A percentile compares a stretch with the other conserved stretches of the same genome.
Conservation (phyloP, 2,113 vertebrate genomes). For the Indicator indicator region DNA sequence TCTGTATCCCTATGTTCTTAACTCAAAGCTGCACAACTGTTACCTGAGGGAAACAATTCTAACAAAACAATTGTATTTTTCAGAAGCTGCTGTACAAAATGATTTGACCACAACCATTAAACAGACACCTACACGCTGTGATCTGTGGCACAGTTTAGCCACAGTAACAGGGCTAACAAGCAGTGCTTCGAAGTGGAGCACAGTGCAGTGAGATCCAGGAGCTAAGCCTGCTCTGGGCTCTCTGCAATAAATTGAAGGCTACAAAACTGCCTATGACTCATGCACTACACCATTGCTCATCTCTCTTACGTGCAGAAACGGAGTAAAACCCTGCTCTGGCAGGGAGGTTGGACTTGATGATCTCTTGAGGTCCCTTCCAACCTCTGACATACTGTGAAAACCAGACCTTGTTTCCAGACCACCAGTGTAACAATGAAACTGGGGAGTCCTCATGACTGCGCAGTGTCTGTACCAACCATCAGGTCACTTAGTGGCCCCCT, state of each 20-base stretch:
- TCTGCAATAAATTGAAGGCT: neutral
- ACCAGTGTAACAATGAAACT: neutral
- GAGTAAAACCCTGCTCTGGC: neutral
- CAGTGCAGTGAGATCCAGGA: fast-evolving
- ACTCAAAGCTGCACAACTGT: neutral
- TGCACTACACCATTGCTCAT: neutral
- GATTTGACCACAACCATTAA: neutral
- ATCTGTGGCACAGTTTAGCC: neutral
- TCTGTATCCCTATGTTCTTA: neutral
- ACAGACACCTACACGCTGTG: neutral
- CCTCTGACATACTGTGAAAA: no score
- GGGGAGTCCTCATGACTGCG: neutral
- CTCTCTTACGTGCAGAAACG: neutral
- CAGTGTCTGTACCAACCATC: neutral
- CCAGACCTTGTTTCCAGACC: neutral
- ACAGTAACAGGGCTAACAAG: neutral
- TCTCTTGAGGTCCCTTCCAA: no score
- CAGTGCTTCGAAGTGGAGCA: neutral
- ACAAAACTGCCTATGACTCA: neutral
- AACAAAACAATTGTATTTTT: neutral
- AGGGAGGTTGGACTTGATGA: no score
- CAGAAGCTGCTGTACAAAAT: neutral
- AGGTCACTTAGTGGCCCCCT: neutral
- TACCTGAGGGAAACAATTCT: neutral
- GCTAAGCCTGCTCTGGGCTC: neutral